Evolutionary conservation across 2,888 invertebrate species (phyloP), one percentile per base, ranked within the genome.

Genomic region (Megastigmus dorsalis): DNA sequence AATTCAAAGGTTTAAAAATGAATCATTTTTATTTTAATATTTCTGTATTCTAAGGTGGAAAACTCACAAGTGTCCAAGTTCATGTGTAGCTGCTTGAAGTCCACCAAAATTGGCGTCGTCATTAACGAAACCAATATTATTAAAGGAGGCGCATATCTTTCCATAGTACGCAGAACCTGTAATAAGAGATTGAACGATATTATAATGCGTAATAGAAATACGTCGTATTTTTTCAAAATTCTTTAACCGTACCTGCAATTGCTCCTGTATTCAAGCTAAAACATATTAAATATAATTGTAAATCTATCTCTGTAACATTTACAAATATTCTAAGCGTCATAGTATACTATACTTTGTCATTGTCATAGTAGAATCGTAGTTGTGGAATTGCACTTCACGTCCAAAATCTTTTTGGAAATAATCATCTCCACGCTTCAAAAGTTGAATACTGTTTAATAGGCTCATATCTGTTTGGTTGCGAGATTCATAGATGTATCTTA

Each of bases 61-160:
- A n/a, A n/a, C n/a, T 62, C 66, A 75, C 75, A 71, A 63, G 50
- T 75, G 75, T 23, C 71, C 75, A 54, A 75, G 48, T 63, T 75
- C 75, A 15, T 75, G 75, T 2, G 52, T 48, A 7, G 55, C 67
- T 10, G 70, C 9, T 26, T 30, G 26, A 33, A 75, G 38, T 10
- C 71, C 71, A 50, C 9, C 10, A 33, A 28, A 75, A 18, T 26
- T 67, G 2, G 18, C 54, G 41, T 75, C 67, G 13, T 75, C 75
- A 3, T 5, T 48, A 1, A 74, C 26, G 23, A 59, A 74, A 50
- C 60, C 68, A 33, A 36, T 20, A 9, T 71, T 71, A 0, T 3
- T n/a, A 5, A n/a, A n/a, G 0, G 18, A 6, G 7, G 10, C 10
- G 52, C 74, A 74, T 33, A 74, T 38, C 0, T 10, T 2, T 5